Evolutionary conservation across 2,113 vertebrate genomes (phyloP), one percentile per base, ranked within the genome.

Genomic region (Cavia porcellus): DNA sequence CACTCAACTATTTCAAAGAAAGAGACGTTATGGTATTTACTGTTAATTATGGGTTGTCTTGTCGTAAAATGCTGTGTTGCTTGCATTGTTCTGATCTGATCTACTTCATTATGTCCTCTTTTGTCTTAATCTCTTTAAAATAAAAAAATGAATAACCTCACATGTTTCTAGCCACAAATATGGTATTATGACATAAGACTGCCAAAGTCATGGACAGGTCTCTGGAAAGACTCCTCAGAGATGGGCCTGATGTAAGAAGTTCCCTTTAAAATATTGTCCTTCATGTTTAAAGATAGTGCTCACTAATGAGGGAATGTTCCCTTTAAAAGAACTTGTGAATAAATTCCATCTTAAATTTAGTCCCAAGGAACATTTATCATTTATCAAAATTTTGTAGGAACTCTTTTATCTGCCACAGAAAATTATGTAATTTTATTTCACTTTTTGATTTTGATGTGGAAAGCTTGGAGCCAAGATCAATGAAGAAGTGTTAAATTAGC

Each of bases 401-500:
- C 90, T 75, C 24, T 86, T 96, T 85, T 70, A 86, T 97, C 80
- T 95, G 90, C 93, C 64, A 92, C 96, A 42, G 13, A 94, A 97
- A 96, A 96, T 96, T 97, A 96, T 85, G 22, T 87, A 97, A 98
- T 57, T 94, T 97, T 77, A 85, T 91, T 97, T 97, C 86, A 93
- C 81, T 89, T 95, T 92, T 94, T 38, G 14, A 42, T 90, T 72
- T 93, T 64, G 47, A 74, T 91, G 64, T 66, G 85, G 62, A 97
- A 97, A 95, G 17, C 70, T 86, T 95, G 42, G 61, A 96, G 93
- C 95, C 96, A 97, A 97, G 81, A 97, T 96, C 96, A 92, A 95
- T 97, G 87, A 86, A 94, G 95, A 98, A 55, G 96, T 97, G 93
- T 93, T 96, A 98, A 94, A 97, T 97, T 97, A 97, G 94, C 96